phyloP scores from a whole-genome alignment of 1,140 invertebrate species.

The Choristoneura fumiferana region DNA sequence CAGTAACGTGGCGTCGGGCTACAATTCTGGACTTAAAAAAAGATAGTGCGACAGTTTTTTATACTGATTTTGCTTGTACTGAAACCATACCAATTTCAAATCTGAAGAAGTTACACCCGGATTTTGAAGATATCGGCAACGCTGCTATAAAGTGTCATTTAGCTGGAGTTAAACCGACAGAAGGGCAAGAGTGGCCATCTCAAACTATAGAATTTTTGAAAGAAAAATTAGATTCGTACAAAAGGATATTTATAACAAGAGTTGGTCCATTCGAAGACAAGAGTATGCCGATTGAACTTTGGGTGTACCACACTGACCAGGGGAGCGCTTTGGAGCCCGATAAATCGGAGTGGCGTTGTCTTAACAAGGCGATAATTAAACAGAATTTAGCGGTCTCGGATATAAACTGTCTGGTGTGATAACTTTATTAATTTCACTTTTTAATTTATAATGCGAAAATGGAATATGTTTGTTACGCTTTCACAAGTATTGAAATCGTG shows the following conservation, averaged over 20 bases:
- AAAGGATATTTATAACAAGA: conserved; percentile 29
- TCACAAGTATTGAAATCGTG: no score
- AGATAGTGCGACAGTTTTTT: conserved; percentile 42
- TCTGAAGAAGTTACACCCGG: conserved; percentile 43
- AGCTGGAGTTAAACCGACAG: conserved; percentile 65
- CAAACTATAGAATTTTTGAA: conserved; percentile 49
- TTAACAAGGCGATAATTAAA: conserved; percentile 75
- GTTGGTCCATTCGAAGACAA: conserved; percentile 44
- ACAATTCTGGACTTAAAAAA: conserved; percentile 45
- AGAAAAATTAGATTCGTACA: conserved; percentile 49
- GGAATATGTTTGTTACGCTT: no score
- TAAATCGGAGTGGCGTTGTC: conserved; percentile 48
- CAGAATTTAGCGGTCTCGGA: conserved; percentile 79
- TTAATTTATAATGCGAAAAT: no score
- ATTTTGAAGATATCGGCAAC: conserved; percentile 45
- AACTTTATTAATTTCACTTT: no score
- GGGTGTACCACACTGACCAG: conserved; percentile 40
- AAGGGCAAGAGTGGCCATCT: conserved; percentile 57
- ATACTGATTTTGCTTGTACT: conserved; percentile 59
- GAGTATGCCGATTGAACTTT: conserved; percentile 66
- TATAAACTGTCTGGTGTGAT: conserved; percentile 48
- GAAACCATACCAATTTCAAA: conserved; percentile 43
- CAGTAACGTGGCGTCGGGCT: conserved; percentile 64
- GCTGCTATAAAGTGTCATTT: conserved; percentile 68
- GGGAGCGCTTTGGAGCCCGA: conserved; percentile 46